Evolutionary conservation across 2,797 vertebrate genomes (phyloP), one percentile per base, ranked within the genome.

Genomic region (Fundulus diaphanus): DNA sequence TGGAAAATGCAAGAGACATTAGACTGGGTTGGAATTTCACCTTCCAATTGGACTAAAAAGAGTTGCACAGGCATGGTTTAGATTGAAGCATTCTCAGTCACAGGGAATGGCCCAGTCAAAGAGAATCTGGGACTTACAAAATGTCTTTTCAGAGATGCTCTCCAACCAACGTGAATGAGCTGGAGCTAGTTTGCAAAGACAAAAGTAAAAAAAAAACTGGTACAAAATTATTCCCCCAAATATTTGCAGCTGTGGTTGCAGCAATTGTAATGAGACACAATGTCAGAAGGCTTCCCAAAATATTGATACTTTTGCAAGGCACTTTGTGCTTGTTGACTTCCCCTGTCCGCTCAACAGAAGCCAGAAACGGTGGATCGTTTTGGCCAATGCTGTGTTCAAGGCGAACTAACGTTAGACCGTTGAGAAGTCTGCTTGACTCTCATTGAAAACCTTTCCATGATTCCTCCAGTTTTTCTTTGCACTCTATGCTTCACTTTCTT

Each of bases 291-390:
- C 1, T 40, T 40, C 20, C 33, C 12, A 5, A 27, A n/a, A 18
- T 27, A 42, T 42, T 24, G 6, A 40, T 27, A 66, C 13, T 15
- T 24, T 40, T 40, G 5, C 6, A 40, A 65, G 20, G 70, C 33
- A n/a, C 72, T 59, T 42, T 59, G 57, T 67, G 42, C 72, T 48
- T 57, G 77, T 73, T 40, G 73, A 48, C 71, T 29, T 57, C 69
- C 59, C 83, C 78, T 76, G 90, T 74, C 76, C 42, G 16, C 54
- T 74, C 35, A 85, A 73, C 78, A 57, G 51, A 89, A 82, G 74
- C 81, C 83, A 82, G 92, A 68, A 83, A 76, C 83, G 77, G 67
- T 51, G 54, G 77, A 89, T 90, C 89, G 82, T 82, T 80, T 75
- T 78, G 27, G 85, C 89, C 83, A 80, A 75, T n/a, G 56, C 73